Conservation (phyloP, 2,888 invertebrate species). For the Lutraria lutraria region DNA sequence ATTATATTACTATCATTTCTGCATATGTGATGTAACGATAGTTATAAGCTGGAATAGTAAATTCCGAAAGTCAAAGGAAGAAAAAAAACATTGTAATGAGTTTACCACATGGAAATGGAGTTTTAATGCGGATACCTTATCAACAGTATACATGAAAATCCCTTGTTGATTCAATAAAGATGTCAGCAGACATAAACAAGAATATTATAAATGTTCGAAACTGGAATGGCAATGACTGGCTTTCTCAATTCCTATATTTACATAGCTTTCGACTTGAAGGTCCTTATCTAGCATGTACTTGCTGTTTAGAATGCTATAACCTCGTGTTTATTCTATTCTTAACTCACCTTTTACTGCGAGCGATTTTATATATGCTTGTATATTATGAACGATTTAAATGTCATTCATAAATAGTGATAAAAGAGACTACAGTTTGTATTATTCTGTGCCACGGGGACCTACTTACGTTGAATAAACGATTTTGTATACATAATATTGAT, state of each 20-base stretch:
- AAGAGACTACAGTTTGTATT: neutral
- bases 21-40: neutral
- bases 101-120: neutral
- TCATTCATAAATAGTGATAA: conserved; percentile 1
- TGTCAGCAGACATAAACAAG: neutral
- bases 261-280: neutral
- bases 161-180: neutral
- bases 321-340: neutral
- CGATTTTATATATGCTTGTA: neutral
- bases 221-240: neutral
- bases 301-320: neutral
- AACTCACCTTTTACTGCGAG: neutral
- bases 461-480: neutral
- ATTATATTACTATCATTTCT: neutral
- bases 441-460: conserved; percentile 3
- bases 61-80: neutral
- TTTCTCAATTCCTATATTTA: neutral
- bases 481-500: conserved; percentile 13
- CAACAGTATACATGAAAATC: neutral
- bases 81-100: neutral
- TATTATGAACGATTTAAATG: neutral
- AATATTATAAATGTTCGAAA: neutral
- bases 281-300: neutral
- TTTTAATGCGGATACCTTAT: neutral
- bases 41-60: neutral